Percentiles rank a stretch among this genome's conserved stretches.
Conservation (phyloP, 2,888 invertebrate species). For the Pteria penguin region DNA sequence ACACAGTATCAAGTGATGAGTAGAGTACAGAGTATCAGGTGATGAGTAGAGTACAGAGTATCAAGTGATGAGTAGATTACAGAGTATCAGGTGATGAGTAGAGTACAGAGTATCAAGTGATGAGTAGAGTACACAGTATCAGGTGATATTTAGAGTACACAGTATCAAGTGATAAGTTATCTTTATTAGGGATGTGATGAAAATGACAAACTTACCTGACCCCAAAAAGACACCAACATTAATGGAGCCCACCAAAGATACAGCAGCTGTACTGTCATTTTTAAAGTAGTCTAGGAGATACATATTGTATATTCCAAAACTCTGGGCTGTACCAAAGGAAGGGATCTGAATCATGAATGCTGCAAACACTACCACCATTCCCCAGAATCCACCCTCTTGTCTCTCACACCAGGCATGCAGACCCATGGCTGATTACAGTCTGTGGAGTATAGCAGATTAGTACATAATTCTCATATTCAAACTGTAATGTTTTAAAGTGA, state of each 20-base stretch:
- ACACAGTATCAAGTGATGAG: no score
- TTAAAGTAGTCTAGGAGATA: conserved; percentile 65
- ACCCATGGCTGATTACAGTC: conserved; percentile 25
- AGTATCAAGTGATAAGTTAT: no score
- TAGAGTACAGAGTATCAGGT: no score
- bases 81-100: no score
- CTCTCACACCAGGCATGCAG: conserved; percentile 28
- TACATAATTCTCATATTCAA: no score
- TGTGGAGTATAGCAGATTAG: no score
- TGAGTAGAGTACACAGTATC: not conserved
- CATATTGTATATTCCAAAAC: conserved; percentile 71
- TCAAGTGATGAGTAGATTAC: no score
- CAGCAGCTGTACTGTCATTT: conserved; percentile 56
- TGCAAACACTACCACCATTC: conserved; percentile 59
- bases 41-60: no score
- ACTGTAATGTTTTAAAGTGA: no score
- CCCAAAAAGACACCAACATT: conserved; percentile 67
- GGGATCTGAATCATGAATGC: conserved; percentile 70
- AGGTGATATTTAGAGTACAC: no score
- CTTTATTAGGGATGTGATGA: not conserved
- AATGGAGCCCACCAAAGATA: conserved; percentile 68
- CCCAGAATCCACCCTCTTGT: conserved; percentile 46
- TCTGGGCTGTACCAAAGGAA: conserved; percentile 65
- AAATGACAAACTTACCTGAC: conserved; percentile 54
- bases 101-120: not conserved